phyloP scores from a whole-genome alignment of 2,113 vertebrate genomes.

The Indicator indicator region DNA sequence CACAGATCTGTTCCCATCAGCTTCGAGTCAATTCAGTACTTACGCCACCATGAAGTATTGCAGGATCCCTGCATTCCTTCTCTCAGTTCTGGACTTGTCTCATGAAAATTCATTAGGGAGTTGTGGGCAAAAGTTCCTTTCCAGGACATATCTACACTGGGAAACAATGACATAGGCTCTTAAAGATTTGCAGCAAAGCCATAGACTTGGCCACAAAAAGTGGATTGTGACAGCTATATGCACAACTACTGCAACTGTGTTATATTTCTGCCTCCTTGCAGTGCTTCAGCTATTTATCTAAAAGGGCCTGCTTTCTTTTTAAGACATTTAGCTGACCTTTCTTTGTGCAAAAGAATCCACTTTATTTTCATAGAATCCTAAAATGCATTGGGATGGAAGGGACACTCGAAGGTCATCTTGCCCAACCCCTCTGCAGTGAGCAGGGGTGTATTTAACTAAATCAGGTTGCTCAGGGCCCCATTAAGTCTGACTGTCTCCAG shows the following conservation, averaged over 20 bases:
- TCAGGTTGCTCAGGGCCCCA: no score
- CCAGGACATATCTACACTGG: neutral
- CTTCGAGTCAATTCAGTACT: neutral
- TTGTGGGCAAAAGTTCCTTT: neutral
- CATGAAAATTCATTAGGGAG: neutral
- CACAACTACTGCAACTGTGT: neutral
- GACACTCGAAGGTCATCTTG: no score
- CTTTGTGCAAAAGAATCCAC: neutral
- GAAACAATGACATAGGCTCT: neutral
- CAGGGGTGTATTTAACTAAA: no score
- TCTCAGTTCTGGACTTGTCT: neutral
- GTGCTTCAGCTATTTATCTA: neutral
- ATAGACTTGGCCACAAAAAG: neutral
- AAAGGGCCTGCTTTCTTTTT: neutral
- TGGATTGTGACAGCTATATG: neutral
- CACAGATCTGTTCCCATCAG: neutral
- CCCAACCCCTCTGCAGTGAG: no score
- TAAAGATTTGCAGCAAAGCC: neutral
- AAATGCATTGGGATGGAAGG: no score
- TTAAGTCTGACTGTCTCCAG: no score
- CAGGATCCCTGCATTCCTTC: neutral
- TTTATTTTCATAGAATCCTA: neutral
- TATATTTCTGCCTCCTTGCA: neutral
- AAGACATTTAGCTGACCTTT: neutral
- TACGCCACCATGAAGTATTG: neutral